Conservation (phyloP, 2,113 vertebrate genomes). For the Morone chrysops region DNA sequence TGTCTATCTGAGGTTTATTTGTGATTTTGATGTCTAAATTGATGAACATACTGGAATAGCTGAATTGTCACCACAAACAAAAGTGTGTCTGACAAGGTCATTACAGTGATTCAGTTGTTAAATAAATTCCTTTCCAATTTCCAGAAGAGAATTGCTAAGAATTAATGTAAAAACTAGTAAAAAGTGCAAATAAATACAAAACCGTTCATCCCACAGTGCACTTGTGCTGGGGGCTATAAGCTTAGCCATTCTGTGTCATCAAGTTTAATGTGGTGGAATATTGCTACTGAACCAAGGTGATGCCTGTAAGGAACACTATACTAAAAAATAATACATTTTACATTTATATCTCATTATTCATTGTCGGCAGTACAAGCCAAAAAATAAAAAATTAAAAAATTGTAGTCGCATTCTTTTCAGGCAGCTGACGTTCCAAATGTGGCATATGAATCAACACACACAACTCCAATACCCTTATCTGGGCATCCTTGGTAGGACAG, state of each 20-base stretch:
- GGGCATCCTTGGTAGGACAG: background rate
- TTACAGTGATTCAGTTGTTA: background rate
- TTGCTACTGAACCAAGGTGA: constrained; percentile 30
- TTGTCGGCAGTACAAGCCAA: background rate
- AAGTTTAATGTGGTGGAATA: constrained; percentile 19
- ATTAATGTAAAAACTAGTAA: background rate
- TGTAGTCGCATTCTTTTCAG: background rate
- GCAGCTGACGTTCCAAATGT: constrained; percentile 1
- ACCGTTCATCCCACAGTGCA: background rate
- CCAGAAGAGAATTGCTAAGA: background rate
- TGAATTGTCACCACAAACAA: background rate
- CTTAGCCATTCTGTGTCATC: constrained; percentile 29
- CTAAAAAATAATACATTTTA: constrained; percentile 5
- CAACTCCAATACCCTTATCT: background rate
- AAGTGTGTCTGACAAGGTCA: constrained; percentile 10
- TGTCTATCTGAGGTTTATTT: constrained; percentile 22
- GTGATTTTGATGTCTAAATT: background rate
- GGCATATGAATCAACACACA: constrained; percentile 11
- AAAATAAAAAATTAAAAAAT: too few species aligned
- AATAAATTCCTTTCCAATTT: background rate
- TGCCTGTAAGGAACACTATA: constrained; percentile 12
- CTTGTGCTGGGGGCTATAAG: background rate
- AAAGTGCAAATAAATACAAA: constrained; percentile 2
- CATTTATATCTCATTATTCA: background rate
- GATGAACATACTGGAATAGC: background rate